Percentiles rank a stretch among this genome's conserved stretches.
Conservation (phyloP, 2,888 invertebrate genomes). For the Seira musarum region DNA sequence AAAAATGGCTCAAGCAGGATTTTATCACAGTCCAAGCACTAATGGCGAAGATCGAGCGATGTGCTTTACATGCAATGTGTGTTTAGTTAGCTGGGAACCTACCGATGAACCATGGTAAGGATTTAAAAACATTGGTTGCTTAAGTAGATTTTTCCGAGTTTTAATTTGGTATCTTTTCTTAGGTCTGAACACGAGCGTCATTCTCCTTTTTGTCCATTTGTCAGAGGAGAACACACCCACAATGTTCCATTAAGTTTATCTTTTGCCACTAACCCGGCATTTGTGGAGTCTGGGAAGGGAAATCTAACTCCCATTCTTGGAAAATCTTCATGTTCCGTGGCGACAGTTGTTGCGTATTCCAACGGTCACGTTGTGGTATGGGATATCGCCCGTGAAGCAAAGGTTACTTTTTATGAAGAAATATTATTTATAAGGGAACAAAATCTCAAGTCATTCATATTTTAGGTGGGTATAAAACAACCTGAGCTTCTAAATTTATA, state of each 20-base stretch:
- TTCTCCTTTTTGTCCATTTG: constrained; percentile 93
- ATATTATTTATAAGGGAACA: background rate
- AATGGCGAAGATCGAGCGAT: constrained; percentile 94
- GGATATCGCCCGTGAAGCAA: constrained; percentile 86
- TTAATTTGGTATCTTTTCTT: no score
- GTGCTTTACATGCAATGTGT: constrained; percentile 96
- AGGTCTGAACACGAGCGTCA: constrained; percentile 95
- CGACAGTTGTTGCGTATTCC: constrained; percentile 65
- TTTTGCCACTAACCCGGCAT: constrained; percentile 86
- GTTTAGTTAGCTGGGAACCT: constrained; percentile 96
- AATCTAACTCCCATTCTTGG: constrained; percentile 58
- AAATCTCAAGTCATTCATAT: background rate
- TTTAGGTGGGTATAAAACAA: background rate
- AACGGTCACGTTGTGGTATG: constrained; percentile 82
- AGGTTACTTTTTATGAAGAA: constrained; percentile 72
- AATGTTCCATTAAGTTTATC: constrained; percentile 93
- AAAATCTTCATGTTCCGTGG: constrained; percentile 62
- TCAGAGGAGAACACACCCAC: constrained; percentile 94
- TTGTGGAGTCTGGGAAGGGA: constrained; percentile 33
- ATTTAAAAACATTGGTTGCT: no score
- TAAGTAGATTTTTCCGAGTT: no score
- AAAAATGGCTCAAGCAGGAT: constrained; percentile 97
- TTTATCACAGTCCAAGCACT: constrained; percentile 93
- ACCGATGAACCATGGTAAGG: constrained; percentile 92
- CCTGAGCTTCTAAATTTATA: background rate